Percentiles rank a stretch among this genome's conserved stretches.
phyloP scores from a whole-genome alignment of 2,797 vertebrate genomes.

The Acanthurus tractus region DNA sequence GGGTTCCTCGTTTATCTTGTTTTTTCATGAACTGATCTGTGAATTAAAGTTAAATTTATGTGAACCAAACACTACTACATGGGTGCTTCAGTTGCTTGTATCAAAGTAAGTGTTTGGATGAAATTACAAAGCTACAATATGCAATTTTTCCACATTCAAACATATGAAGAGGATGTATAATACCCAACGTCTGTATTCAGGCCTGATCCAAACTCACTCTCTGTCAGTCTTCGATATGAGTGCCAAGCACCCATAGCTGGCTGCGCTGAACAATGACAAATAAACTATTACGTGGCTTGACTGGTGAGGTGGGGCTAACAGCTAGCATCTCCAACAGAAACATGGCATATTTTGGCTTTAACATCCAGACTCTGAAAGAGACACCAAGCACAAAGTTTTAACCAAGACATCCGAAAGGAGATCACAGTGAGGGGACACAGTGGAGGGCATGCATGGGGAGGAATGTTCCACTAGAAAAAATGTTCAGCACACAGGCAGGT shows the following conservation, averaged over 20 bases:
- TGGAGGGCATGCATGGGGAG: conserved; percentile 61
- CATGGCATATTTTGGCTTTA: conserved; percentile 39
- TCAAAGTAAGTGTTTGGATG: background rate
- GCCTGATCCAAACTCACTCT: background rate
- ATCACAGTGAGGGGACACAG: conserved; percentile 14
- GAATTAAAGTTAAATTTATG: conserved; percentile 23
- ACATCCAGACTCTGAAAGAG: conserved; percentile 8
- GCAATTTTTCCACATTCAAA: conserved; percentile 49
- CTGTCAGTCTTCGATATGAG: background rate
- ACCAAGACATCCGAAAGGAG: conserved; percentile 20
- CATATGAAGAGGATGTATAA: conserved; percentile 40
- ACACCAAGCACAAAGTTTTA: conserved; percentile 16
- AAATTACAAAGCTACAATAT: conserved; percentile 47
- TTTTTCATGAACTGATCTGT: background rate
- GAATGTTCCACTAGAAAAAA: conserved; percentile 59
- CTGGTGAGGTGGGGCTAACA: background rate
- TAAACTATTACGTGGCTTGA: too few species aligned
- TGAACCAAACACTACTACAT: conserved; percentile 13
- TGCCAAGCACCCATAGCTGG: background rate
- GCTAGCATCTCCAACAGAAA: conserved; percentile 6
- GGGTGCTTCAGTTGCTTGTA: background rate
- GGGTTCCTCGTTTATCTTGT: conserved; percentile 1
- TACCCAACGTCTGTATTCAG: conserved; percentile 1
- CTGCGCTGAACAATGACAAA: background rate
- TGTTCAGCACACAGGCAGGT: conserved; percentile 57